A percentile compares a stretch with the other conserved stretches of the same genome.
These are phyloP conservation scores for Cephonodes hylas DNA, from an alignment of 2,888 invertebrate genomes.

Conservation along the genomic window DNA sequence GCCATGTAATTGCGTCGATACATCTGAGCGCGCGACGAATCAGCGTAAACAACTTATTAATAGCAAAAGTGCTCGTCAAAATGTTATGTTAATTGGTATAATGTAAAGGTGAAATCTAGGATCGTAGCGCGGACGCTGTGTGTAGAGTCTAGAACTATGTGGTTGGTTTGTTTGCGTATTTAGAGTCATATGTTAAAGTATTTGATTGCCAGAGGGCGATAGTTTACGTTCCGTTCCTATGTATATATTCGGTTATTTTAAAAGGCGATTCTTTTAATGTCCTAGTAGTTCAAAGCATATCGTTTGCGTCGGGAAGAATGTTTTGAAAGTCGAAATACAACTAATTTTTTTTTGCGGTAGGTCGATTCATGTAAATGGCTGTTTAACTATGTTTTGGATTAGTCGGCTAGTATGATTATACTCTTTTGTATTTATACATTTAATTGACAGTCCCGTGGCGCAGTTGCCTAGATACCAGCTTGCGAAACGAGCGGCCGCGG, in stretches of 20 bases:
- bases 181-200: neutral
- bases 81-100: constrained; percentile 45
- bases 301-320: too few relatives aligned
- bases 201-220: neutral
- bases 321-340: too few relatives aligned
- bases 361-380: too few relatives aligned
- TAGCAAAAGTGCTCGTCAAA: constrained; percentile 45
- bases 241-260: neutral
- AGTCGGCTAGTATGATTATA: too few relatives aligned
- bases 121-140: neutral
- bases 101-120: constrained; percentile 41
- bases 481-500: too few relatives aligned
- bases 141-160: neutral
- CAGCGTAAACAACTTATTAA: constrained; percentile 47
- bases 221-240: neutral
- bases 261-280: neutral
- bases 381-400: too few relatives aligned
- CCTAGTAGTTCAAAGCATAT: too few relatives aligned
- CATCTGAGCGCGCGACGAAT: constrained; percentile 31
- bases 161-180: neutral
- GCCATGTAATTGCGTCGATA: neutral
- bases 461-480: too few relatives aligned
- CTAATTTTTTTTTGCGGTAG: too few relatives aligned
- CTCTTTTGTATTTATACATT: too few relatives aligned
- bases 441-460: too few relatives aligned